phyloP scores from a whole-genome alignment of 2,797 vertebrate species.

The Dendrocincla tyrannina region DNA sequence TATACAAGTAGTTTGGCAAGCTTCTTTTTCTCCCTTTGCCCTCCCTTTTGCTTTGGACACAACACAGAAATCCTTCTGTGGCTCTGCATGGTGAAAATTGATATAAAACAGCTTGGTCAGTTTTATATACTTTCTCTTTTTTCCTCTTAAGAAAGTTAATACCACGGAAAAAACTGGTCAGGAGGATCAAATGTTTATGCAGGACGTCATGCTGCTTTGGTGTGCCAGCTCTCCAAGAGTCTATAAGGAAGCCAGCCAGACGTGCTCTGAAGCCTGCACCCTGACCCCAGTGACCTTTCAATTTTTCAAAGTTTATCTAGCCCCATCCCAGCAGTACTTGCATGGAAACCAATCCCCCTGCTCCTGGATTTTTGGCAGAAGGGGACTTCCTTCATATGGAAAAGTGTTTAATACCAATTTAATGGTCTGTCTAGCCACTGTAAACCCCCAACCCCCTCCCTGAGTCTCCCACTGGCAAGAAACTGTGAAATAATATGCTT shows the following conservation, averaged over 20 bases:
- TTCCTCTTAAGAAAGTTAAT: constrained; percentile 70
- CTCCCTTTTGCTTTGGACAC: constrained; percentile 17
- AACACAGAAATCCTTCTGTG: constrained; percentile 66
- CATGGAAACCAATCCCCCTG: constrained; percentile 73
- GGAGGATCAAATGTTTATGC: constrained; percentile 76
- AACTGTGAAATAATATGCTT: constrained; percentile 61
- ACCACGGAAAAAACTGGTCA: constrained; percentile 76
- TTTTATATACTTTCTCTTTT: constrained; percentile 40
- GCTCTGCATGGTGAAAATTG: constrained; percentile 58
- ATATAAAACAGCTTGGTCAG: constrained; percentile 74
- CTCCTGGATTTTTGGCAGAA: constrained; percentile 74
- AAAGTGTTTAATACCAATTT: constrained; percentile 81
- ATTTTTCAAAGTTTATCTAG: constrained; percentile 77
- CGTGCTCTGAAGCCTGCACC: constrained; percentile 71
- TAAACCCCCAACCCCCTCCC: constrained; percentile 39
- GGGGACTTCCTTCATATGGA: constrained; percentile 78
- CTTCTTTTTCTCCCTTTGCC: neutral
- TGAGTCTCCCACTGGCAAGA: constrained; percentile 51
- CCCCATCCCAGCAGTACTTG: constrained; percentile 62
- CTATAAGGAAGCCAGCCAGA: constrained; percentile 83
- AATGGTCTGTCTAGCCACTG: constrained; percentile 79
- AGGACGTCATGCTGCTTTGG: constrained; percentile 67
- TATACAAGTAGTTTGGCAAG: constrained; percentile 30
- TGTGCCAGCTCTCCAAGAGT: constrained; percentile 73
- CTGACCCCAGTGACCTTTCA: constrained; percentile 77